phyloP scores from a whole-genome alignment of 2,113 vertebrate genomes.

The Seriola rivoliana region DNA sequence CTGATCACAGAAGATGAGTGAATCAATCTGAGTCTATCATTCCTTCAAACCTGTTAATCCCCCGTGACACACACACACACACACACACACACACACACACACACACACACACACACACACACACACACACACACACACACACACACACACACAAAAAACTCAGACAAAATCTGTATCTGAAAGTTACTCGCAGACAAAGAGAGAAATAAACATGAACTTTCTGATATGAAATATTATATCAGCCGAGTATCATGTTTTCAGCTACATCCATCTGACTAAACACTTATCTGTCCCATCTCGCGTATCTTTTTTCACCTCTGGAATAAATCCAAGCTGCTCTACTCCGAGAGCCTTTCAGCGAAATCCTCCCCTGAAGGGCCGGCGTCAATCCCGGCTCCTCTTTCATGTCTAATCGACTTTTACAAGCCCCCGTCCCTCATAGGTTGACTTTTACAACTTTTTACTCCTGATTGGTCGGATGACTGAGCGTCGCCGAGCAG shows the following conservation, averaged over 20 bases:
- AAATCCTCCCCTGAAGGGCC: constrained; percentile 61
- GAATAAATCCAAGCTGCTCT: constrained; percentile 69
- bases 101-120: too few species aligned
- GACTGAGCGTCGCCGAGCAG: constrained; percentile 42
- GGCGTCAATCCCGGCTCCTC: constrained; percentile 59
- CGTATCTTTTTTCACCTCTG: constrained; percentile 51
- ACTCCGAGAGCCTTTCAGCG: constrained; percentile 45
- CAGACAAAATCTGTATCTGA: neutral
- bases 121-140: neutral
- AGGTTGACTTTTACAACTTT: constrained; percentile 54
- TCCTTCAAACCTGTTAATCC: constrained; percentile 8
- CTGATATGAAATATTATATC: constrained; percentile 48
- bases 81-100: too few species aligned
- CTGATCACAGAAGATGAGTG: constrained; percentile 13
- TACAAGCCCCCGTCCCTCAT: constrained; percentile 58
- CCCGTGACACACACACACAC: neutral
- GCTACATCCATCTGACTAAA: constrained; percentile 62
- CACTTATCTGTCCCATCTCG: constrained; percentile 70
- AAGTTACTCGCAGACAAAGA: constrained; percentile 3
- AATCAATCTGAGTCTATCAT: constrained; percentile 23
- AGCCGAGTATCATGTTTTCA: constrained; percentile 43
- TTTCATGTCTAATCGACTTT: constrained; percentile 80
- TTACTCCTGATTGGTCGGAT: constrained; percentile 59
- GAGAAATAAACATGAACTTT: constrained; percentile 53
- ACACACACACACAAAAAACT: neutral